A percentile compares a stretch with the other conserved stretches of the same genome.
These are phyloP conservation scores for Gymnoscopelus braueri DNA, from an alignment of 2,797 vertebrate genomes.

Conservation along the genomic window DNA sequence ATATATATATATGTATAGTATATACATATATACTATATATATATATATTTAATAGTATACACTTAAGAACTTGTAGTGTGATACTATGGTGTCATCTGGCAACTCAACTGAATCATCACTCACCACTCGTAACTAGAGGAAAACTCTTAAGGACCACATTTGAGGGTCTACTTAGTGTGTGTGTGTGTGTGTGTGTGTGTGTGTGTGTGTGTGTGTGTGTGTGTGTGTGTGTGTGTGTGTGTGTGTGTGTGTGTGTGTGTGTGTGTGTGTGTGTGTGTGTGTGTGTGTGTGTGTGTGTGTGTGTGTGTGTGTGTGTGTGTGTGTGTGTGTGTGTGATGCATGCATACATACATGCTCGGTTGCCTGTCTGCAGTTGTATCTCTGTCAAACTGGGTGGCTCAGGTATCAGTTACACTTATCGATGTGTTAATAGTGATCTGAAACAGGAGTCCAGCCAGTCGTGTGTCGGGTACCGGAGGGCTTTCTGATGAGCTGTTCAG, in stretches of 20 bases:
- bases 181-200: too few species aligned
- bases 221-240: conserved; percentile 10
- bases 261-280: not conserved
- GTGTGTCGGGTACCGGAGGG: conserved; percentile 19
- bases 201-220: too few species aligned
- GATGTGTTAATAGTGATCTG: conserved; percentile 24
- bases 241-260: not conserved
- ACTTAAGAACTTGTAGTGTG: too few species aligned
- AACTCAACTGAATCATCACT: not conserved
- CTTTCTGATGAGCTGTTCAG: conserved; percentile 24
- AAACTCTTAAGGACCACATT: too few species aligned
- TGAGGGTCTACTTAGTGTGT: not conserved
- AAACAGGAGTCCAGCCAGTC: conserved; percentile 33
- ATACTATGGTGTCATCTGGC: too few species aligned
- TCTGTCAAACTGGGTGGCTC: conserved; percentile 5
- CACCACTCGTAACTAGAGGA: too few species aligned
- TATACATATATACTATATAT: too few species aligned
- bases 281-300: not conserved
- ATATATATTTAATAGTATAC: too few species aligned
- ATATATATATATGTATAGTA: too few species aligned
- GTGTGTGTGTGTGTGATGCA: not conserved
- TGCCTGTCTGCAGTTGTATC: conserved; percentile 17
- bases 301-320: not conserved
- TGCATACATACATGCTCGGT: not conserved
- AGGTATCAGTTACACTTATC: conserved; percentile 51